These are phyloP conservation scores for Leuctra nigra DNA, from an alignment of 2,888 invertebrate genomes.

Conservation along the genomic window DNA sequence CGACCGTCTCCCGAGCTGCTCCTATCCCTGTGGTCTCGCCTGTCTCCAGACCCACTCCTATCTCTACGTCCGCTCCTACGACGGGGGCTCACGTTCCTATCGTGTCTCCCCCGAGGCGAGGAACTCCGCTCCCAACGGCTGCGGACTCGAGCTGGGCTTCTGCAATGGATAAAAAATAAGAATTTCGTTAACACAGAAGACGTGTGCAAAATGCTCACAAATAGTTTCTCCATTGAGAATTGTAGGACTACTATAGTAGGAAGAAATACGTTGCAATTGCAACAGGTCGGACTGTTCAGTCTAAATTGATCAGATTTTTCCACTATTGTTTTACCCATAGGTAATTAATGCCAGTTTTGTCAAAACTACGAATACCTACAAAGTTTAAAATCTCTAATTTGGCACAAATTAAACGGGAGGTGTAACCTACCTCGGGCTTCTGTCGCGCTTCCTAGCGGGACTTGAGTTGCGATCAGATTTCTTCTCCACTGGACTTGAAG, in stretches of 20 bases:
- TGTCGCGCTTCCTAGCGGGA: background rate
- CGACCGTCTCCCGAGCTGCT: constrained; percentile 5
- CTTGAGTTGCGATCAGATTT: constrained; percentile 2
- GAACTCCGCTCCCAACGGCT: constrained; percentile 8
- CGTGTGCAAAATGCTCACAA: too few species aligned
- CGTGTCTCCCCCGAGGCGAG: constrained; percentile 14
- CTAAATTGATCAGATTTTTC: too few species aligned
- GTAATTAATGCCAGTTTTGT: too few species aligned
- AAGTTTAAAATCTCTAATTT: too few species aligned
- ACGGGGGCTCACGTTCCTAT: constrained; percentile 3
- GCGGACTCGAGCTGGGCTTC: background rate
- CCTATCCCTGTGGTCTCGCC: constrained; percentile 6
- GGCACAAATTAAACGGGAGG: too few species aligned
- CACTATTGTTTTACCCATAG: too few species aligned
- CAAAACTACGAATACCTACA: background rate
- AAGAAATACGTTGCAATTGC: too few species aligned
- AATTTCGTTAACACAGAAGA: too few species aligned
- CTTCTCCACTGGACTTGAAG: background rate
- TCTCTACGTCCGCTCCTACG: constrained; percentile 1
- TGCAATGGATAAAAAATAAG: too few species aligned
- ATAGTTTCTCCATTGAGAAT: too few species aligned
- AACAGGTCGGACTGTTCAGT: too few species aligned
- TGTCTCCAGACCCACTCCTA: background rate
- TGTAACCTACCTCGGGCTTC: constrained; percentile 2
- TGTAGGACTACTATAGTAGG: too few species aligned